phyloP scores from a whole-genome alignment of 2,113 vertebrate species.

The Mesitornis unicolor region DNA sequence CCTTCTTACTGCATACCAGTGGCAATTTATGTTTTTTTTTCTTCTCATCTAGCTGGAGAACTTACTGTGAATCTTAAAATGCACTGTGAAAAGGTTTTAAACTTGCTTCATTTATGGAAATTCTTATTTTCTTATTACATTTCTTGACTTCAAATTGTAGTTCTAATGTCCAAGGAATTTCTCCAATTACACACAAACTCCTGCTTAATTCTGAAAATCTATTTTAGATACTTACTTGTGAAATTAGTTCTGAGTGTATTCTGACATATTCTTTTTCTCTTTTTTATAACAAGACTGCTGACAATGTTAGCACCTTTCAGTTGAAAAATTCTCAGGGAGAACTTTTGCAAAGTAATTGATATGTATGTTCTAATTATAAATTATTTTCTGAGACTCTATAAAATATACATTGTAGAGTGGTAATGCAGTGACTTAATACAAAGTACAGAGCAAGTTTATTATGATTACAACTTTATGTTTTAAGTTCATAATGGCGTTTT shows the following conservation, averaged over 20 bases:
- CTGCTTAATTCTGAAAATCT: background rate
- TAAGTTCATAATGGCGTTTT: rapidly evolving
- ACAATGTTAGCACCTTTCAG: rapidly evolving
- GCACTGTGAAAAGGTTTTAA: background rate
- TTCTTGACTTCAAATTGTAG: background rate
- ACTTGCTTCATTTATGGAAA: background rate
- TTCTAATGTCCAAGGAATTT: background rate
- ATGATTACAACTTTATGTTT: background rate
- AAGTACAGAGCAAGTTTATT: background rate
- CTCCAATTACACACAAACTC: background rate
- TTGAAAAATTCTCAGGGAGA: background rate
- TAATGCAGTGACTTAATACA: background rate
- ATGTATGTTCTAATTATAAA: background rate
- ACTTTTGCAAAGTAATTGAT: background rate
- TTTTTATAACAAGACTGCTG: background rate
- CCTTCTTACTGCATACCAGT: background rate
- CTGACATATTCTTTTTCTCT: background rate
- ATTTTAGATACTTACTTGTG: background rate
- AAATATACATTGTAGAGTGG: rapidly evolving
- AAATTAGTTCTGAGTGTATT: background rate
- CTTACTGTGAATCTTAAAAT: background rate
- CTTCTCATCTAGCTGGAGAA: background rate
- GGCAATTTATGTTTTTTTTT: background rate
- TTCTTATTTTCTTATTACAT: background rate
- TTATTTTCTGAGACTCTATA: background rate